Evolutionary conservation across 2,113 vertebrate genomes (phyloP).

Genomic region (Alethe castanea): DNA sequence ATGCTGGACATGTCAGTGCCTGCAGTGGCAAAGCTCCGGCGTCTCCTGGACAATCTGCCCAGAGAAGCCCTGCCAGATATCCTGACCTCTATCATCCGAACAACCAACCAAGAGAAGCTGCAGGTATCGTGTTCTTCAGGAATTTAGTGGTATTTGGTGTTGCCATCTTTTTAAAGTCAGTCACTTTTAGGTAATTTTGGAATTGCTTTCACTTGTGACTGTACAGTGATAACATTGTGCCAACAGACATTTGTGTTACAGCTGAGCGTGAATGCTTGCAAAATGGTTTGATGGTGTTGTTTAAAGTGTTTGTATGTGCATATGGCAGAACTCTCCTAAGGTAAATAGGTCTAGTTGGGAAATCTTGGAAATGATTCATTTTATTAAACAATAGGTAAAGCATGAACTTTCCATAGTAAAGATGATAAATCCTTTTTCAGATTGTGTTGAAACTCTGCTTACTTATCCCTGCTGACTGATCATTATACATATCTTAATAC

Average conservation of each 20-base stretch:
- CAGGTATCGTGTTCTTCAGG: constrained; percentile 75
- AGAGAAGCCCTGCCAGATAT: constrained; percentile 92
- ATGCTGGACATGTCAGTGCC: constrained; percentile 96
- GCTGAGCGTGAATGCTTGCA: not conserved
- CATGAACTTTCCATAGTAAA: not conserved
- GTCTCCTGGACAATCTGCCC: constrained; percentile 90
- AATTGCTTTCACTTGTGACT: not conserved
- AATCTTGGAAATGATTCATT: not conserved
- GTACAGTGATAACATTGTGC: not conserved
- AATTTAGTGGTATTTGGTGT: not conserved
- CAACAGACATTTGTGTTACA: not conserved
- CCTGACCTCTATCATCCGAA: constrained; percentile 91
- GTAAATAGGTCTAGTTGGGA: not conserved
- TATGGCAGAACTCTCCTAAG: not conserved
- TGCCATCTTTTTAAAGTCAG: not conserved
- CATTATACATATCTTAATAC: not conserved
- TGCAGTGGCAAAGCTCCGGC: constrained; percentile 90
- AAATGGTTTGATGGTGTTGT: not conserved
- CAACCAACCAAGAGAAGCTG: constrained; percentile 93
- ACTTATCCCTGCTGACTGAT: not conserved
- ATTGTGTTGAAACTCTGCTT: not conserved
- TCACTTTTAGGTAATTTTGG: not conserved
- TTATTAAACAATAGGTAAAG: not conserved
- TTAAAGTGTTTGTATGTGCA: not conserved
- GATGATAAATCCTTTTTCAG: not conserved